A percentile compares a stretch with the other conserved stretches of the same genome.
These are phyloP conservation scores for Aselliscus stoliczkanus DNA, from an alignment of 2,797 vertebrate species.

Conservation along the genomic window DNA sequence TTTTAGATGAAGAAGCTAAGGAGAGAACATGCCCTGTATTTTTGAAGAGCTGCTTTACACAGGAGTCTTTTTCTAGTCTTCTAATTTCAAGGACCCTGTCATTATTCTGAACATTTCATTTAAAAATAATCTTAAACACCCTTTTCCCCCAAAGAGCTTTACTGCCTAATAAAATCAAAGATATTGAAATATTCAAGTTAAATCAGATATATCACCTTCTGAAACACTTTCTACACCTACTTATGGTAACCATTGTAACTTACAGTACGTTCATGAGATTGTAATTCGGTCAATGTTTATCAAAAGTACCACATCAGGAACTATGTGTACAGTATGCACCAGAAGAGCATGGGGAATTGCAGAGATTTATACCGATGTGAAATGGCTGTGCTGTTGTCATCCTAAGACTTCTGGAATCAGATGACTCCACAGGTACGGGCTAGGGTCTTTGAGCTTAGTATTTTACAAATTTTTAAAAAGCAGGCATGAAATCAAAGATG, in stretches of 20 bases:
- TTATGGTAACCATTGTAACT: not conserved
- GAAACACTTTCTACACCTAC: slow-evolving; percentile 20
- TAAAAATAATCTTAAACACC: slow-evolving; percentile 42
- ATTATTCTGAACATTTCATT: slow-evolving; percentile 47
- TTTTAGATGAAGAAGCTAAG: not conserved
- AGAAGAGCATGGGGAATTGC: not conserved
- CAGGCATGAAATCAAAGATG: not conserved
- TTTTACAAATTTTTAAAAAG: slow-evolving; percentile 7
- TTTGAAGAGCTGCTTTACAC: slow-evolving; percentile 32
- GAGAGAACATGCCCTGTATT: not conserved
- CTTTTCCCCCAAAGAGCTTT: slow-evolving; percentile 6
- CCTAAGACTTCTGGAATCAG: not conserved
- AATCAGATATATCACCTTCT: slow-evolving; percentile 37
- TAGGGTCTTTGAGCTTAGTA: slow-evolving; percentile 3
- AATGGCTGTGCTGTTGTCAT: not conserved
- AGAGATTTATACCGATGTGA: not conserved
- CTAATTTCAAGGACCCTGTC: slow-evolving; percentile 26
- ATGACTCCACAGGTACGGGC: not conserved
- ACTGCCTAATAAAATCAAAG: slow-evolving; percentile 37
- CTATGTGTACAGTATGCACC: not conserved
- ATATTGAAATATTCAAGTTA: slow-evolving; percentile 37
- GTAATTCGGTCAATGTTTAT: slow-evolving; percentile 36
- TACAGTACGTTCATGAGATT: not conserved
- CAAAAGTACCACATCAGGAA: slow-evolving; percentile 16
- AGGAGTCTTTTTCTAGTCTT: slow-evolving; percentile 33